Base-by-base conservation (phyloP, 2,888 invertebrate genomes). In the Dasysyrphus tricinctus region DNA sequence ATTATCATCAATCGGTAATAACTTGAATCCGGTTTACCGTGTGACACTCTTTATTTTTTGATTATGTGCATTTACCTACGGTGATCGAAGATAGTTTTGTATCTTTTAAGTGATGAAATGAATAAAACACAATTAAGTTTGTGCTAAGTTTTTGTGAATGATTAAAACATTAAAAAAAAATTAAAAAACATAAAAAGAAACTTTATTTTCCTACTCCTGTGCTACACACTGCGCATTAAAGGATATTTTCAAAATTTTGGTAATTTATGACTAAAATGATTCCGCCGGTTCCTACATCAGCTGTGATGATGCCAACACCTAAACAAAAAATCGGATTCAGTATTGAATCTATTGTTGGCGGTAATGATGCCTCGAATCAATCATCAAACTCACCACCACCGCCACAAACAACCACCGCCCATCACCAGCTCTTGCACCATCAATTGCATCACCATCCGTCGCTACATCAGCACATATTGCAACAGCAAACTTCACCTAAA, bases 311-410 rank as follows among this genome's bases (percentile, higher is more conserved):
- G 94, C 96, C 97, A 92, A 93, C 92, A 90, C 96, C 97, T 91
- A 97, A 97, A 94, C 97, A 98, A 90, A 98, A 97, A 94, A 97
- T 98, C 93, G 98, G 97, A 92, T 98, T 98, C 93, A 97, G 97
- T 91, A 98, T 98, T 93, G 98, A 98, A 94, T 97, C 97, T 91
- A 97, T 98, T 92, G 98, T 98, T 89, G 98, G 97, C 90, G 98
- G 97, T 89, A 96, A 96, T 88, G 92, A 92, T 89, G 89, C 89
- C 61, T 76, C 75, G 3, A 86, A 75, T 72, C 79, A 70, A 65
- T 70, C 67, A 37, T 88, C 78, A 19, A 67, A 67, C 19, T 67
- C 67, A 49, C 67, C 67, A 37, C 67, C 67, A 0, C 81, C 78
- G n/a, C 82, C 76, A 32, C 76, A 87, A 56, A 78, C 88, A 74